Conservation (phyloP, 2,113 vertebrate genomes). For the Nibea albiflora region DNA sequence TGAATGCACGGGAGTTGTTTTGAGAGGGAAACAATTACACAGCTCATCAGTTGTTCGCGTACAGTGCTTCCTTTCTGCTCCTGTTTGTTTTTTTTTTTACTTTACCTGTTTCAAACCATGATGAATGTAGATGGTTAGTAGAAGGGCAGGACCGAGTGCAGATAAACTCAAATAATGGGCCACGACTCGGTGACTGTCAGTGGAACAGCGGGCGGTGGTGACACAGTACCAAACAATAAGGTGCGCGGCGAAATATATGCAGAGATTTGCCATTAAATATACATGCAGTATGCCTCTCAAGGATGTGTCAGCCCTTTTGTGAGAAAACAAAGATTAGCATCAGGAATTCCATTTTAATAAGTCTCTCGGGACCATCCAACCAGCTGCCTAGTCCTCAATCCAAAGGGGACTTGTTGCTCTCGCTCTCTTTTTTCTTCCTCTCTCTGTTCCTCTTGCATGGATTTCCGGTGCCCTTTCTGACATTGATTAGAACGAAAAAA, state of each 20-base stretch:
- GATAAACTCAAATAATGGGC: slow-evolving; percentile 59
- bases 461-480: slow-evolving; percentile 48
- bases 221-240: slow-evolving; percentile 67
- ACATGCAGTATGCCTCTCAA: slow-evolving; percentile 76
- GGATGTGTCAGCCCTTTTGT: slow-evolving; percentile 77
- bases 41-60: slow-evolving; percentile 18
- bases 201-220: slow-evolving; percentile 55
- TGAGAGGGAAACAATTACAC: slow-evolving; percentile 26
- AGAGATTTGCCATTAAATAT: slow-evolving; percentile 79
- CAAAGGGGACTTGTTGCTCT: slow-evolving; percentile 79
- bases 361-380: slow-evolving; percentile 74
- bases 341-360: slow-evolving; percentile 84
- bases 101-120: slow-evolving; percentile 9
- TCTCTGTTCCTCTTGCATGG: slow-evolving; percentile 15
- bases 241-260: slow-evolving; percentile 70
- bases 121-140: slow-evolving; percentile 18
- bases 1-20: slow-evolving; percentile 22
- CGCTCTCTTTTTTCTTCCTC: slow-evolving; percentile 11
- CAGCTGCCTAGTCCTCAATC: slow-evolving; percentile 73
- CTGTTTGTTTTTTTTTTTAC: slow-evolving; percentile 16
- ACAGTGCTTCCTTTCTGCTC: not conserved
- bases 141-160: slow-evolving; percentile 24
- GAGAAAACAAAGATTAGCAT: slow-evolving; percentile 83
- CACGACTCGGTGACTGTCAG: slow-evolving; percentile 52
- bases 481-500: slow-evolving; percentile 63